A percentile compares a stretch with the other conserved stretches of the same genome.
Conservation (phyloP, 2,797 vertebrate species). For the Distichodus sexfasciatus region DNA sequence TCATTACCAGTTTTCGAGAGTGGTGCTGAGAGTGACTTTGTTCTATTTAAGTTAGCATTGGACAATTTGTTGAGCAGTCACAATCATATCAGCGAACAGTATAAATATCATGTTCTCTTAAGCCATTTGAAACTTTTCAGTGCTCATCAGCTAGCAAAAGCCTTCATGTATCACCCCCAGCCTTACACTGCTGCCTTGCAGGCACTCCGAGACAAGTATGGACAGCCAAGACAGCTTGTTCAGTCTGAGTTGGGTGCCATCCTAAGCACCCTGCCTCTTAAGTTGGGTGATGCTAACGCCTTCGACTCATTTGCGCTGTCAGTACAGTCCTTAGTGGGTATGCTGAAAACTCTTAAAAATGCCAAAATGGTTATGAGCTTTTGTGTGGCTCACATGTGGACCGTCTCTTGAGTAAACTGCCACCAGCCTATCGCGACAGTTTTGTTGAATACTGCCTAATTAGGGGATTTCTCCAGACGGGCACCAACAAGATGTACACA, state of each 20-base stretch:
- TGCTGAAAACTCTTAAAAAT: constrained; percentile 38
- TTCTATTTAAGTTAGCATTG: background rate
- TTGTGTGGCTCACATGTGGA: constrained; percentile 44
- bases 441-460: constrained; percentile 45
- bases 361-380: constrained; percentile 30
- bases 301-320: constrained; percentile 41
- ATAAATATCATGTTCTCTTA: background rate
- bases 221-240: constrained; percentile 23
- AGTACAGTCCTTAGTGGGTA: constrained; percentile 31
- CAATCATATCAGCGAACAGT: background rate
- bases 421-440: constrained; percentile 19
- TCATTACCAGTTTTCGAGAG: background rate
- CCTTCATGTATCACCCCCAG: constrained; percentile 33
- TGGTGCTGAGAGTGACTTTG: constrained; percentile 9
- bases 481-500: constrained; percentile 34
- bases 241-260: constrained; percentile 25
- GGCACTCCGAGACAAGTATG: constrained; percentile 34
- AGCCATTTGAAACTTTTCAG: constrained; percentile 5
- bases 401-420: constrained; percentile 43
- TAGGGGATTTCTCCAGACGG: constrained; percentile 27
- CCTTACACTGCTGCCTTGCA: constrained; percentile 28
- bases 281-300: constrained; percentile 29
- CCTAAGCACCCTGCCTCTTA: constrained; percentile 2
- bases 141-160: constrained; percentile 26
- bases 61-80: constrained; percentile 8